Evolutionary conservation across 2,113 vertebrate genomes (phyloP).

Genomic region (Phyllostomus hastatus): DNA sequence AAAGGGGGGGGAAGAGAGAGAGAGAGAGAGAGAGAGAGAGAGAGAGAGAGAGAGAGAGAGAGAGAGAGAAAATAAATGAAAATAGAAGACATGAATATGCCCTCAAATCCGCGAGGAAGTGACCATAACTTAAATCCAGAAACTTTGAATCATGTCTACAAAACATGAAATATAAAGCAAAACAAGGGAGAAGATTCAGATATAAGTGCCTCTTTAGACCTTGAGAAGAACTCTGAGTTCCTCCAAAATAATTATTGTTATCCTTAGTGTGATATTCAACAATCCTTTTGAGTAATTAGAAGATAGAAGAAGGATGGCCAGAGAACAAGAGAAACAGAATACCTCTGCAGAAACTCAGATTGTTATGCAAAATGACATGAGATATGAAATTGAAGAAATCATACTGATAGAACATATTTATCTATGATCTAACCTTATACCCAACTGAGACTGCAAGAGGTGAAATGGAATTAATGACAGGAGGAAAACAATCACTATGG

Average conservation of each 20-base stretch:
- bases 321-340: not conserved
- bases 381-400: not conserved
- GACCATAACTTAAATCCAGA: not conserved
- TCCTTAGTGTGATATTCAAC: not conserved
- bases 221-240: not conserved
- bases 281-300: not conserved
- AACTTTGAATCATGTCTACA: not conserved
- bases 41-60: too few relatives aligned
- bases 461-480: not conserved
- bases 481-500: not conserved
- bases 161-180: not conserved
- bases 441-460: not conserved
- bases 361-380: not conserved
- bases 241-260: not conserved
- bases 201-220: not conserved
- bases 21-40: too few relatives aligned
- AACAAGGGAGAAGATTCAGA: not conserved
- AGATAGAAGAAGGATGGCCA: constrained; percentile 21
- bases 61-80: too few relatives aligned
- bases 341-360: not conserved
- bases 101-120: not conserved
- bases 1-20: too few relatives aligned
- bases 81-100: not conserved
- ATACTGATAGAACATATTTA: not conserved
- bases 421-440: not conserved